Percentiles rank a stretch among this genome's conserved stretches.
Evolutionary conservation across 2,888 invertebrate genomes (phyloP).

Genomic region (Drosophila basisetae): DNA sequence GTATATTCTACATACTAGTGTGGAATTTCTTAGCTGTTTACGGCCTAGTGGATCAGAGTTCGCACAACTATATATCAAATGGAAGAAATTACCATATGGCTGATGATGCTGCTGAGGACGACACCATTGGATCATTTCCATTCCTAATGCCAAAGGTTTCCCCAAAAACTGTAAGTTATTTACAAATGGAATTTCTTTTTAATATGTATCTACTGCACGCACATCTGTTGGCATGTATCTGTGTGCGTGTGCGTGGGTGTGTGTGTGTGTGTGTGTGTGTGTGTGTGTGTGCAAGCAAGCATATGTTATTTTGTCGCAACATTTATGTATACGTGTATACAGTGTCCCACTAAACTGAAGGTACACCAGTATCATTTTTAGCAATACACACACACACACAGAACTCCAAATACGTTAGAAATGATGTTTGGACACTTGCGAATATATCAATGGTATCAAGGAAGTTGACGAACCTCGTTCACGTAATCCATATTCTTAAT

Average conservation of each 20-base stretch:
- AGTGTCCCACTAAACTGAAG: conserved; percentile 3
- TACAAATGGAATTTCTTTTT: not conserved
- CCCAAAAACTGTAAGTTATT: conserved; percentile 89
- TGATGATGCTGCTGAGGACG: conserved; percentile 31
- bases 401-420: not conserved
- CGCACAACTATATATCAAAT: conserved; percentile 35
- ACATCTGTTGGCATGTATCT: conserved; percentile 23
- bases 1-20: conserved; percentile 40
- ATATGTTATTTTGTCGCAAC: conserved; percentile 8
- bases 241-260: not conserved
- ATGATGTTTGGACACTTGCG: not conserved
- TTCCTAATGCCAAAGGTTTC: conserved; percentile 93
- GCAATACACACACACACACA: not conserved
- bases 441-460: not conserved
- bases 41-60: conserved; percentile 59
- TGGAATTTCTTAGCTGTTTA: conserved; percentile 46
- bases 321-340: conserved; percentile 13
- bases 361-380: not conserved
- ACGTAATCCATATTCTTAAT: not conserved
- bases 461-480: not conserved
- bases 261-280: not conserved
- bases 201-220: not conserved
- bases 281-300: not conserved
- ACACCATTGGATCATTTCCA: conserved; percentile 87
- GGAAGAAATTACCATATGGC: conserved; percentile 27